phyloP scores from a whole-genome alignment of 2,797 vertebrate species.

The Enteromius argenteus region DNA sequence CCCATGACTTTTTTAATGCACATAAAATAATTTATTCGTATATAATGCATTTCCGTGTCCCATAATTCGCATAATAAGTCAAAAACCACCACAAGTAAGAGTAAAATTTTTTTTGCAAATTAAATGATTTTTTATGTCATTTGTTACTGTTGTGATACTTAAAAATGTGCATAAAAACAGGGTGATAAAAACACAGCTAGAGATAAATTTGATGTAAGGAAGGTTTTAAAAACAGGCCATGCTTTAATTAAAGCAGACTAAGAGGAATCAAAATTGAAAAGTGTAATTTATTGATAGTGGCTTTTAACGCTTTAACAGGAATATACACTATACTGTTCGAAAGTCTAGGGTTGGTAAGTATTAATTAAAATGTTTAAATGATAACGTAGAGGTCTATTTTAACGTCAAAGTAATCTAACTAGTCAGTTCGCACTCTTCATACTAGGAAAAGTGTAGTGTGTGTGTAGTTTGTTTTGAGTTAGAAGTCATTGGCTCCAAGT shows the following conservation, averaged over 20 bases:
- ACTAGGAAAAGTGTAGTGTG: background rate
- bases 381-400: background rate
- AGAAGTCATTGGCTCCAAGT: conserved; percentile 7
- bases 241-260: background rate
- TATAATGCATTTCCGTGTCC: too few relatives aligned
- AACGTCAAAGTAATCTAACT: background rate
- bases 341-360: too few relatives aligned
- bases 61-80: too few relatives aligned
- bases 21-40: background rate
- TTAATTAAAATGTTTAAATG: background rate
- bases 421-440: background rate
- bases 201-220: background rate
- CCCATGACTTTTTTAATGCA: background rate
- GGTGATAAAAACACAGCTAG: background rate
- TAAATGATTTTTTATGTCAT: background rate
- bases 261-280: background rate
- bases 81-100: too few relatives aligned
- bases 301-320: background rate
- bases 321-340: too few relatives aligned
- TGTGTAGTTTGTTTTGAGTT: conserved; percentile 27
- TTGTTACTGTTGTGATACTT: background rate
- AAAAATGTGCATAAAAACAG: background rate
- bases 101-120: too few relatives aligned
- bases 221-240: background rate
- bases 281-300: background rate